Base-by-base conservation (phyloP, 2,888 invertebrate species). In the Catocala fraxini region DNA sequence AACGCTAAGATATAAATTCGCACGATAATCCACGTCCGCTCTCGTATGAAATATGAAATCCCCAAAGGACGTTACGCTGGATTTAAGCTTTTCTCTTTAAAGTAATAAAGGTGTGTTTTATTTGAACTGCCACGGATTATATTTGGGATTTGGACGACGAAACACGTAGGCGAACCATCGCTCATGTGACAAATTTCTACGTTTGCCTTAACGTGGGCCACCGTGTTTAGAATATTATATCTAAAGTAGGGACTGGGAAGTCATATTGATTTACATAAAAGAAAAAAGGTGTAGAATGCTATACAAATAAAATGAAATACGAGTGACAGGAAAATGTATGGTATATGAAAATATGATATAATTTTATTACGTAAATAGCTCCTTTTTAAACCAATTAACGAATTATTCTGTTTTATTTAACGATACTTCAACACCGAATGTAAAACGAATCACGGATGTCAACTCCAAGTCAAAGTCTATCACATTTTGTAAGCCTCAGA, bases 151-250 rank as follows among this genome's bases (percentile, higher is more conserved):
- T 90, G 89, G 89, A 87, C 86, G 86, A 85, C 88, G 90, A 87
- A 91, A 92, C 94, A 94, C 94, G 94, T 93, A 93, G 93, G 90
- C 92, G 90, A 89, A 91, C 94, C 93, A 94, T 94, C 93, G 93
- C 93, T 94, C 93, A 94, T 93, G 93, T 94, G 93, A 94, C 93
- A 94, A 94, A 94, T 94, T 94, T 93, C 91, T 92, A 90, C 93
- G 91, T 93, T 93, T 93, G 92, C 93, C 91, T 93, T 93, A 92
- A 92, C 93, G 92, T 89, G 89, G 86, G 81, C 82, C 84, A 84
- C 83, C 94, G 93, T 93, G 94, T 92, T 92, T 92, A 89, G 94
- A 93, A 94, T 94, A 93, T 92, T 90, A 89, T 88, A 91, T 90
- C 84, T 83, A 81, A 77, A 82, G 78, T 84, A 74, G 84, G 86